Evolutionary conservation across 2,888 invertebrate genomes (phyloP).

Genomic region (Protophormia terraenovae): DNA sequence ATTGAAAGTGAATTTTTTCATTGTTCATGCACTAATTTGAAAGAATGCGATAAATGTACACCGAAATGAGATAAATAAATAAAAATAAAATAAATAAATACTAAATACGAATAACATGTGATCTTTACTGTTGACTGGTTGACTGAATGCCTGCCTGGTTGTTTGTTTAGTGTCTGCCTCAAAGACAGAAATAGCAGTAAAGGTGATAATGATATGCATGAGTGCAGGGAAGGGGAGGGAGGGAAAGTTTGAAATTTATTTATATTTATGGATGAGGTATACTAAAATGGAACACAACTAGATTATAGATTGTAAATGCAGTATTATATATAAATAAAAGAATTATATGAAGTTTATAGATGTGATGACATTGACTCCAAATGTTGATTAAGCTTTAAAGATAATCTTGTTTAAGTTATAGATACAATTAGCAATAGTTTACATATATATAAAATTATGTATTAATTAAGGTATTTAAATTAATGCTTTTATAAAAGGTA

Average conservation of each 20-base stretch:
- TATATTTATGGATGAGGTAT: not conserved
- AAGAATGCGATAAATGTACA: constrained; percentile 66
- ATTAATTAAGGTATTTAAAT: too few relatives aligned
- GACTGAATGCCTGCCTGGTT: not conserved
- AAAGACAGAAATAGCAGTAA: too few relatives aligned
- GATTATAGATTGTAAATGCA: not conserved
- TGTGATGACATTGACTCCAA: constrained; percentile 6
- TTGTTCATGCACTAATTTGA: constrained; percentile 68
- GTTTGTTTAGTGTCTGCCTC: too few relatives aligned
- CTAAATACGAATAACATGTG: constrained; percentile 44
- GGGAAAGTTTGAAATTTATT: not conserved
- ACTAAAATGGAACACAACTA: constrained; percentile 21
- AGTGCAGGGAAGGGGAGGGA: constrained; percentile 1
- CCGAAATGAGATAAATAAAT: constrained; percentile 61
- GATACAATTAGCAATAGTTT: not conserved
- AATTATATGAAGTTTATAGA: not conserved
- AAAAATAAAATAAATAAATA: constrained; percentile 41
- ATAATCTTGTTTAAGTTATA: not conserved
- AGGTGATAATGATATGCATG: constrained; percentile 61
- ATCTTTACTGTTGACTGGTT: constrained; percentile 6
- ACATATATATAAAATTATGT: not conserved
- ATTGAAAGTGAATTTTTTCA: constrained; percentile 79
- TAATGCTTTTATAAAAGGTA: too few relatives aligned
- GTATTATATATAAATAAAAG: not conserved
- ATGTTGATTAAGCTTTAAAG: not conserved